Percentiles rank a stretch among this genome's conserved stretches.
phyloP scores from a whole-genome alignment of 2,113 vertebrate genomes.

The Holacanthus passer region DNA sequence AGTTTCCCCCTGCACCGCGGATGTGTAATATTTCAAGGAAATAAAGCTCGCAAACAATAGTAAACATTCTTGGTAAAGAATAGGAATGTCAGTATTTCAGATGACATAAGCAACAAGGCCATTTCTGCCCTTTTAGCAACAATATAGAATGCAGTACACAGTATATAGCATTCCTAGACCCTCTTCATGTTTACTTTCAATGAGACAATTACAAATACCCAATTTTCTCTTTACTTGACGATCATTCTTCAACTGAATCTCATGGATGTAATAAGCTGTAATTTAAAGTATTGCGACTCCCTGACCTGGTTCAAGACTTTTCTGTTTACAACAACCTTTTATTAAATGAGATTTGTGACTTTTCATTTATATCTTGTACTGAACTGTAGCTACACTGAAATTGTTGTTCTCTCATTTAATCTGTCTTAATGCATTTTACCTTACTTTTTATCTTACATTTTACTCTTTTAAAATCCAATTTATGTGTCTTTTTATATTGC shows the following conservation, averaged over 20 bases:
- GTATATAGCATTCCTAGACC: not conserved
- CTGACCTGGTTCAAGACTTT: not conserved
- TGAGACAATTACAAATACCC: slow-evolving; percentile 24
- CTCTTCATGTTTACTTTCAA: not conserved
- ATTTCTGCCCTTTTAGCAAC: slow-evolving; percentile 34
- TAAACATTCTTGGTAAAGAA: slow-evolving; percentile 54
- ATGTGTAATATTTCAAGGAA: slow-evolving; percentile 71
- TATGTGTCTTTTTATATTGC: not conserved
- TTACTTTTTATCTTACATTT: not conserved
- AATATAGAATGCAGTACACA: slow-evolving; percentile 11
- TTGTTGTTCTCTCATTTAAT: not conserved
- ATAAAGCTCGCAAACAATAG: slow-evolving; percentile 64
- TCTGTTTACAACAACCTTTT: not conserved
- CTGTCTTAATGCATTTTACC: not conserved
- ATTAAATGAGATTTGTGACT: not conserved
- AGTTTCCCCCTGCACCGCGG: slow-evolving; percentile 28
- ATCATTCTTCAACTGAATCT: slow-evolving; percentile 23
- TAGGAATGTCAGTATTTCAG: slow-evolving; percentile 52
- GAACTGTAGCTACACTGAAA: not conserved
- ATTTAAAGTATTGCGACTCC: slow-evolving; percentile 14
- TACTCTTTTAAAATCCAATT: not conserved
- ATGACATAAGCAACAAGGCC: slow-evolving; percentile 13
- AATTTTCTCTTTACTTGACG: slow-evolving; percentile 14
- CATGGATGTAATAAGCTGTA: not conserved
- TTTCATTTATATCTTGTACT: not conserved